Conservation (phyloP, 2,113 vertebrate genomes). For the Pithys albifrons region DNA sequence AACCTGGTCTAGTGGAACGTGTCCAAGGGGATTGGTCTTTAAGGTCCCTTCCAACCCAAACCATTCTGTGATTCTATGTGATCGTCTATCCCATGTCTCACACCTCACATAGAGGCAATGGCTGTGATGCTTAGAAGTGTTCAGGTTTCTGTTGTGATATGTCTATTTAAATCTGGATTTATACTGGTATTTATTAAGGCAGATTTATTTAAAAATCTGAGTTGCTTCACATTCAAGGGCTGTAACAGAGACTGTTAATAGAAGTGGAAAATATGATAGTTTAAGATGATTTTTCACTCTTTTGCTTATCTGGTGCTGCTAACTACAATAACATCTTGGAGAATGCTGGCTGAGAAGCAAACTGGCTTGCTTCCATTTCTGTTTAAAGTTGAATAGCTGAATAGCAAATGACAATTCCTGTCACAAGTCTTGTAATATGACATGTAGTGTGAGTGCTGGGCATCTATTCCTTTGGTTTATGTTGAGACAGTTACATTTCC, state of each 20-base stretch:
- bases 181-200: background rate
- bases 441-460: background rate
- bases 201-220: background rate
- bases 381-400: background rate
- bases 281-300: background rate
- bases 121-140: background rate
- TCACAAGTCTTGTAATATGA: background rate
- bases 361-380: background rate
- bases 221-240: background rate
- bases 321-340: background rate
- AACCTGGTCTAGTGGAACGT: background rate
- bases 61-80: background rate
- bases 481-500: background rate
- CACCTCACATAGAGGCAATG: too few species aligned
- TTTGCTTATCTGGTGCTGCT: background rate
- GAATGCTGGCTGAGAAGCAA: background rate
- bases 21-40: background rate
- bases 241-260: background rate
- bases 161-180: background rate
- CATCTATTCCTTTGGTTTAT: background rate
- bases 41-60: background rate
- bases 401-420: background rate
- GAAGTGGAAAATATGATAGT: background rate
- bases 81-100: fast-evolving
- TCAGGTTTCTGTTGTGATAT: background rate